Evolutionary conservation across 1,140 invertebrate genomes (phyloP).

Genomic region (Homarus americanus): DNA sequence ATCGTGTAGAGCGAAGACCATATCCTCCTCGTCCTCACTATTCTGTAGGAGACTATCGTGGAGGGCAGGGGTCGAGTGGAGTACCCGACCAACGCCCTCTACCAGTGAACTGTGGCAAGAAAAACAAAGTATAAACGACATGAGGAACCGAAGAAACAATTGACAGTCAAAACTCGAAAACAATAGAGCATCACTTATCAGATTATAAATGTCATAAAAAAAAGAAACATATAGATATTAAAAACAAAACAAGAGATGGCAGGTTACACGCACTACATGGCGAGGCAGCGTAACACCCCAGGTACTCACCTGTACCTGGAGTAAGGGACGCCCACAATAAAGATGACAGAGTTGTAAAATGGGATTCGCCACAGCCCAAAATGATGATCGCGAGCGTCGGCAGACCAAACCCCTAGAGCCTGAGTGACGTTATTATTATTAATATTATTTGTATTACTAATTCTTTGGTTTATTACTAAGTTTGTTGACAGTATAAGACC

Average conservation of each 20-base stretch:
- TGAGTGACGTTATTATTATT: not conserved
- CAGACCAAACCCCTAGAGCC: slow-evolving; percentile 10
- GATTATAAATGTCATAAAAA: not conserved
- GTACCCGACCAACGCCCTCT: not conserved
- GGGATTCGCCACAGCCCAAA: slow-evolving; percentile 37
- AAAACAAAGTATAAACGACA: not conserved
- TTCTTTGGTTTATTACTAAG: too few relatives aligned
- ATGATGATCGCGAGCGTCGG: slow-evolving; percentile 36
- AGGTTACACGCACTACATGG: not conserved
- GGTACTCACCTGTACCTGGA: slow-evolving; percentile 43
- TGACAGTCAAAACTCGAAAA: too few relatives aligned
- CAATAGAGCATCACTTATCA: not conserved
- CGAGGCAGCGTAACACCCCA: not conserved
- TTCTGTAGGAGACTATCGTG: not conserved
- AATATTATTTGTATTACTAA: not conserved
- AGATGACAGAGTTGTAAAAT: not conserved
- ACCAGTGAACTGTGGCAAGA: not conserved
- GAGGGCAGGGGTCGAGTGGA: slow-evolving; percentile 9
- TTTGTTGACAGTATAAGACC: not conserved
- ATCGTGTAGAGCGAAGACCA: too few relatives aligned
- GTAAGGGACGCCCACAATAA: slow-evolving; percentile 40
- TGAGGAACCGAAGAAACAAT: not conserved
- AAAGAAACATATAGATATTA: too few relatives aligned
- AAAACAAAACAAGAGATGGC: too few relatives aligned
- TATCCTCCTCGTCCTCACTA: not conserved